Base-by-base conservation (phyloP, 2,113 vertebrate species). In the Ursus arctos region DNA sequence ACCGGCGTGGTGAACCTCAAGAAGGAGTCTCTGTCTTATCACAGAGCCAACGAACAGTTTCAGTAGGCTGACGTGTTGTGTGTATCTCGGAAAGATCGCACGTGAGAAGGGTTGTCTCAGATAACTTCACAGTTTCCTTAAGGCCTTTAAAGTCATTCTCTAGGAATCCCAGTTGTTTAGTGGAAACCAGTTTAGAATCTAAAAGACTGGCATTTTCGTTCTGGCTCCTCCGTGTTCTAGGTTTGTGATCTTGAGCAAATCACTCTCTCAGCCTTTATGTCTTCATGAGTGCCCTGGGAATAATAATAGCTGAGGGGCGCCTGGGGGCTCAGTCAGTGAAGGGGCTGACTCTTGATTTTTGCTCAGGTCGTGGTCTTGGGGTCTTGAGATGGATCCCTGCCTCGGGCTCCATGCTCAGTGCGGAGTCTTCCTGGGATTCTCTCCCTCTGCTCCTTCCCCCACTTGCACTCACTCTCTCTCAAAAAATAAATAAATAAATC, bases 21-120 rank as follows among this genome's bases (percentile, higher is more conserved):
- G 3, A 8, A 57, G 63, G 63, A 61, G 28, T 24, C 21, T 57
- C 3, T 1, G 0, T 12, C 28, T 71, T 24, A 19, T 33, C 24
- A 1, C 67, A 31, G 1, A 2, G 13, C 21, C 18, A 28, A 0
- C 4, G 26, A 40, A 24, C 0, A 13, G 11, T 36, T 69, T 67
- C 13, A 31, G 0, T 6, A 15, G 83, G 33, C 22, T 14, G 55
- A 6, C 18, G 3, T 0, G 22, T 36, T 8, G 0, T 40, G 2
- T 22, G 28, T 33, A 16, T 65, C 82, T 74, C 36, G 9, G 47
- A 40, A 86, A 79, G 43, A 33, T 83, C 26, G 26, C 71, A 43
- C n/a, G 0, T 6, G 22, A 92, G 40, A 33, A 55, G 55, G 61
- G 15, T 6, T 76, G 1, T 59, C 61, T 18, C 63, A 15, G 7